Base-by-base conservation (phyloP, 2,797 vertebrate genomes). In the Moxostoma hubbsi region DNA sequence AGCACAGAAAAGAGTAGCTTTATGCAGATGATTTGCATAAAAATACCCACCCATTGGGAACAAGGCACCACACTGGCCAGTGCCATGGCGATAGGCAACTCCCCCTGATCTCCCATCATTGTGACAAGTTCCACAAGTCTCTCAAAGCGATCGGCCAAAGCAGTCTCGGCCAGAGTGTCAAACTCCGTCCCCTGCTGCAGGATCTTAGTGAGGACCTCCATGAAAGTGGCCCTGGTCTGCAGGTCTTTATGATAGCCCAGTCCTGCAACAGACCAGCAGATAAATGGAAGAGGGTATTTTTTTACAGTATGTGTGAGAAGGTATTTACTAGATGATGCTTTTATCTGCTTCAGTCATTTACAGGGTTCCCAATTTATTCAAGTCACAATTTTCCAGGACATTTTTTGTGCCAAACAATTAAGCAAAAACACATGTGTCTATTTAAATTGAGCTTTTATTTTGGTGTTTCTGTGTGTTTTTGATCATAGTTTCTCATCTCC, bases 81-180 rank as follows among this genome's bases (percentile, higher is more conserved):
- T 11, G 97, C 97, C 97, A 99, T 99, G 12, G 97, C 97, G 55
- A 99, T 99, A 11, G 97, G 97, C 13, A 99, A 93, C 89, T 99
- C 97, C 72, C 97, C 97, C 88, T 99, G 97, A 83, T 99, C 97
- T 9, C 97, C 97, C 97, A 99, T 99, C 97, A 99, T 99, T 0
- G 97, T 99, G 47, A 99, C 97, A 84, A 99, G 83, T 87, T 99
- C 97, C 78, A 99, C 97, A 43, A 99, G 89, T 82, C 97, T 95
- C 90, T 99, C 97, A 82, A 98, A 99, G 7, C 97, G 96, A 89
- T 98, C 97, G 0, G 97, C 96, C 70, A 99, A 90, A 43, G 98
- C 97, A 0, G 97, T 99, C 90, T 99, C 97, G 0, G 97, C 97
- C 80, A 99, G 90, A 0, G 97, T 99, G 85, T 98, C 97, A 16